Evolutionary conservation across 1,140 invertebrate species (phyloP).

Genomic region (Orchestia grillus): DNA sequence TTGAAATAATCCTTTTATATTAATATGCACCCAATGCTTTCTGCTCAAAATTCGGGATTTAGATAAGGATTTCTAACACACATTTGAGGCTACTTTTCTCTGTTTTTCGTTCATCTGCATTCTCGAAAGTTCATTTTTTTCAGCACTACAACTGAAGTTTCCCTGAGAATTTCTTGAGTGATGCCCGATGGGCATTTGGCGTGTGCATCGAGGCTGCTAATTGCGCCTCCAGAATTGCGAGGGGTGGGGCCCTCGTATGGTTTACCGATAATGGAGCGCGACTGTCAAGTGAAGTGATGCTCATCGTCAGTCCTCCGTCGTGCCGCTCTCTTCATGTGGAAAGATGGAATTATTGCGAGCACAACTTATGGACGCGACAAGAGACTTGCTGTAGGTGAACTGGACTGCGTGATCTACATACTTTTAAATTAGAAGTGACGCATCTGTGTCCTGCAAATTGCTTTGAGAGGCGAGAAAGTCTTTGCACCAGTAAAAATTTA

Average conservation of each 20-base stretch:
- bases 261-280: conserved; percentile 31
- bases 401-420: not conserved
- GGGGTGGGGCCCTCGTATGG: not conserved
- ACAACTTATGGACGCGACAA: too few species aligned
- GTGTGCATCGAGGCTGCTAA: conserved; percentile 3
- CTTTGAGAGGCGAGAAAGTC: not conserved
- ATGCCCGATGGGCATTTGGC: conserved; percentile 4
- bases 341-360: not conserved
- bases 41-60: too few species aligned
- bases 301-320: not conserved
- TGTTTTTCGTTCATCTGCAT: not conserved
- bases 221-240: not conserved
- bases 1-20: too few species aligned
- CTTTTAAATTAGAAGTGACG: not conserved
- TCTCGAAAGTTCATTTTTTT: not conserved
- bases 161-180: not conserved
- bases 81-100: not conserved
- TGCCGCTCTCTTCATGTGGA: not conserved
- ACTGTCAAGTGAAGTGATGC: conserved; percentile 5
- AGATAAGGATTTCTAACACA: too few species aligned
- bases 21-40: too few species aligned
- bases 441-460: not conserved
- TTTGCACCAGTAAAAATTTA: not conserved
- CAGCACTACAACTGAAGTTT: not conserved
- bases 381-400: not conserved